Percentiles rank a stretch among this genome's conserved stretches.
Evolutionary conservation across 2,888 invertebrate species (phyloP).

Genomic region (Troilus luridus): DNA sequence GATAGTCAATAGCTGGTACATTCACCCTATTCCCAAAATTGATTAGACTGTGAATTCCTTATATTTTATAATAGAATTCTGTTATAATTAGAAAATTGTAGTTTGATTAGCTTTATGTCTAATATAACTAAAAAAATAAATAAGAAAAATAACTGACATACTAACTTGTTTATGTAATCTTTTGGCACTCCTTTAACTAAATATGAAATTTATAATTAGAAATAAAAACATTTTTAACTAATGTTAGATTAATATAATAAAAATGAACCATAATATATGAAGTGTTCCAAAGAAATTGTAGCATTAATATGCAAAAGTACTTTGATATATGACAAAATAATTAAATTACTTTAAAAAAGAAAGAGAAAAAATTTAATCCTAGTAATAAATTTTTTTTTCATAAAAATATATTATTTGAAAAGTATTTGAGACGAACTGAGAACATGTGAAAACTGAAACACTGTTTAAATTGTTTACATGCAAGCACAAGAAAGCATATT

Average conservation of each 20-base stretch:
- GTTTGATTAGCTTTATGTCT: neutral
- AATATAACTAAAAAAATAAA: neutral
- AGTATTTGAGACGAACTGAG: neutral
- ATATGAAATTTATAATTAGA: neutral
- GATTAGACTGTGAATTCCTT: neutral
- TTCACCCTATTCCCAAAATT: neutral
- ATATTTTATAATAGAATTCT: neutral
- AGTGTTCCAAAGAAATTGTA: neutral
- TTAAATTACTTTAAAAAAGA: neutral
- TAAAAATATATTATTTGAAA: neutral
- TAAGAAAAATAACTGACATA: neutral
- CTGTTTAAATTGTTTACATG: conserved; percentile 2
- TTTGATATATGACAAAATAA: neutral
- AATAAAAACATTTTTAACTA: neutral
- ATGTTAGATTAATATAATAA: neutral
- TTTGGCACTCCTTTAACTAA: neutral
- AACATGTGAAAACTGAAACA: neutral
- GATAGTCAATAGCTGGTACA: no score
- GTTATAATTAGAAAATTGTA: neutral
- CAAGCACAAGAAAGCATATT: conserved; percentile 39
- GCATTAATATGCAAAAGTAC: neutral
- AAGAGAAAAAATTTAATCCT: neutral
- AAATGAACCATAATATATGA: neutral
- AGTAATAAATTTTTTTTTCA: neutral
- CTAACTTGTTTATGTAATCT: neutral